Percentiles rank a stretch among this genome's conserved stretches.
These are phyloP conservation scores for Spea multiplicata DNA, from an alignment of 2,113 vertebrate species.

Conservation along the genomic window DNA sequence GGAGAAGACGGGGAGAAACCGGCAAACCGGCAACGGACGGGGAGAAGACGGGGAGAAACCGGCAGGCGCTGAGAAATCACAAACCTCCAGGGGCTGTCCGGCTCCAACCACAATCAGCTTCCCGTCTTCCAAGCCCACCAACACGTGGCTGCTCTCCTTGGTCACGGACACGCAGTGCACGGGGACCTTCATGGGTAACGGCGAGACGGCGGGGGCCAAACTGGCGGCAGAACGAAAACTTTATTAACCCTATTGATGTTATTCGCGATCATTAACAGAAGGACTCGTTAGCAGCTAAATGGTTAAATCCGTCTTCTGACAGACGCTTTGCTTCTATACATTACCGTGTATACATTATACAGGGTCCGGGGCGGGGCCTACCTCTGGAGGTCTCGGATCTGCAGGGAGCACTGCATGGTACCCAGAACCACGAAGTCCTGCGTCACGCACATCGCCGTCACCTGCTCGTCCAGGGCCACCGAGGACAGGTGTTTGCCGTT, in stretches of 20 bases:
- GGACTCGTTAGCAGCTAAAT: too few species aligned
- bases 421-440: conserved; percentile 83
- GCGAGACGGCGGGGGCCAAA: conserved; percentile 63
- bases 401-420: conserved; percentile 72
- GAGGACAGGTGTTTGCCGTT: conserved; percentile 82
- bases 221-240: conserved; percentile 55
- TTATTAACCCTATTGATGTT: background rate
- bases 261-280: background rate
- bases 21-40: too few species aligned
- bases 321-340: background rate
- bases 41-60: too few species aligned
- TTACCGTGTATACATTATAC: background rate
- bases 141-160: conserved; percentile 91
- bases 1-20: too few species aligned
- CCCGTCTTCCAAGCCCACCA: conserved; percentile 90
- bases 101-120: conserved; percentile 95
- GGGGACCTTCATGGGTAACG: conserved; percentile 83
- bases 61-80: conserved; percentile 10
- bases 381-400: conserved; percentile 77
- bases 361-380: conserved; percentile 43
- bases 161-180: conserved; percentile 87
- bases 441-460: conserved; percentile 77
- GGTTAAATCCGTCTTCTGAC: too few species aligned
- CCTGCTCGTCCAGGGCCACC: conserved; percentile 72
- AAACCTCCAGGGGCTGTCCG: conserved; percentile 89